Percentiles rank a stretch among this genome's conserved stretches.
Conservation (phyloP, 1,140 invertebrate genomes). For the Brachionus angularis region DNA sequence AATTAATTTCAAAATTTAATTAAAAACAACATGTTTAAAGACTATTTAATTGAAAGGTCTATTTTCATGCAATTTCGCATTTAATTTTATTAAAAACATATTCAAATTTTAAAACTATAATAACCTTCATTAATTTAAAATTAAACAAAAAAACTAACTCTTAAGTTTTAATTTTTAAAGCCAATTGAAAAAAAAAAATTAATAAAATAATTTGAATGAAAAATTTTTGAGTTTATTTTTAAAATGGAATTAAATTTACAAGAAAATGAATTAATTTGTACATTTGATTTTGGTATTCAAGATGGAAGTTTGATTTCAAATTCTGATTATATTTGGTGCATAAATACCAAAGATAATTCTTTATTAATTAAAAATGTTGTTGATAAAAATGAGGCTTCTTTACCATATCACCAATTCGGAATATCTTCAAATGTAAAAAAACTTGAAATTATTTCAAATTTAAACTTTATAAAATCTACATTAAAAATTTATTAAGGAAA, state of each 20-base stretch:
- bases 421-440: background rate
- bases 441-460: background rate
- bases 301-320: background rate
- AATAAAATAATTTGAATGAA: too few species aligned
- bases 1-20: too few species aligned
- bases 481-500: background rate
- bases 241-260: constrained; percentile 34
- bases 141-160: too few species aligned
- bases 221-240: background rate
- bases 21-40: too few species aligned
- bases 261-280: constrained; percentile 28
- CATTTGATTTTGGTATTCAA: constrained; percentile 18
- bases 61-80: too few species aligned
- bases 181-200: background rate
- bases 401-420: constrained; percentile 21
- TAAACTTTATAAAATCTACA: background rate
- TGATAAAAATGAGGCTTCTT: background rate
- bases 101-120: too few species aligned
- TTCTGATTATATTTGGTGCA: constrained; percentile 18
- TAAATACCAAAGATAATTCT: constrained; percentile 19
- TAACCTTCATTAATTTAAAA: too few species aligned
- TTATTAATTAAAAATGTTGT: background rate
- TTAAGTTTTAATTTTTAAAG: background rate
- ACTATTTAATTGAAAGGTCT: too few species aligned
- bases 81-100: too few species aligned